Percentiles rank a stretch among this genome's conserved stretches.
These are phyloP conservation scores for Epiperipatus broadwayi DNA, from an alignment of 2,888 invertebrate species.

Conservation along the genomic window DNA sequence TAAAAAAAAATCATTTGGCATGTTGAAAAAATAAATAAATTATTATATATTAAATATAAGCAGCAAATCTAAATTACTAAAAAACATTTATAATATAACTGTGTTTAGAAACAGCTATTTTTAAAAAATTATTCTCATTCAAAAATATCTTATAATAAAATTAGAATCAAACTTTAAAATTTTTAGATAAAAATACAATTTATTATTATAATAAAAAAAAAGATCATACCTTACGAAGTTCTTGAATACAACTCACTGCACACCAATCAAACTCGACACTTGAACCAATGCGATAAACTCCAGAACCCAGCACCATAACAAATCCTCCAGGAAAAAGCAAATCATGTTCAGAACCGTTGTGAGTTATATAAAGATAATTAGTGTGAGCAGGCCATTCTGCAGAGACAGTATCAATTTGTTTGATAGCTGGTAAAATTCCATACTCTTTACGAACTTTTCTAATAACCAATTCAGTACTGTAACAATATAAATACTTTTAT, in stretches of 20 bases:
- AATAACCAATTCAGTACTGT: constrained; percentile 29
- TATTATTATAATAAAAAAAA: too few species aligned
- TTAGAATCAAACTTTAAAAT: not conserved
- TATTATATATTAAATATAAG: too few species aligned
- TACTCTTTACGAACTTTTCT: constrained; percentile 22
- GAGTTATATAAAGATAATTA: constrained; percentile 95
- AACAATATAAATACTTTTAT: constrained; percentile 11
- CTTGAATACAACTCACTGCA: constrained; percentile 83
- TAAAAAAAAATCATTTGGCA: too few species aligned
- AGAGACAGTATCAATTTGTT: constrained; percentile 96
- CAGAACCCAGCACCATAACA: constrained; percentile 42
- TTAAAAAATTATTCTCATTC: too few species aligned
- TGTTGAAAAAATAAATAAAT: too few species aligned
- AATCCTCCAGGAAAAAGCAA: constrained; percentile 28
- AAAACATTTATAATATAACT: too few species aligned
- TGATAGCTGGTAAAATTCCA: constrained; percentile 61
- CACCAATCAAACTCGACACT: constrained; percentile 99
- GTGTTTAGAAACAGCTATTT: too few species aligned
- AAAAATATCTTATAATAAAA: too few species aligned
- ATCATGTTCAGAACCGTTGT: constrained; percentile 68
- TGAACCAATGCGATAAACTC: constrained; percentile 91
- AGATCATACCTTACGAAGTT: constrained; percentile 45
- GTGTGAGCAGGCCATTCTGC: constrained; percentile 98
- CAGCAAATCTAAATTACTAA: too few species aligned
- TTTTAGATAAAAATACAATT: too few species aligned